A percentile compares a stretch with the other conserved stretches of the same genome.
Evolutionary conservation across 2,888 invertebrate species (phyloP).

Genomic region (Molorchus minor): DNA sequence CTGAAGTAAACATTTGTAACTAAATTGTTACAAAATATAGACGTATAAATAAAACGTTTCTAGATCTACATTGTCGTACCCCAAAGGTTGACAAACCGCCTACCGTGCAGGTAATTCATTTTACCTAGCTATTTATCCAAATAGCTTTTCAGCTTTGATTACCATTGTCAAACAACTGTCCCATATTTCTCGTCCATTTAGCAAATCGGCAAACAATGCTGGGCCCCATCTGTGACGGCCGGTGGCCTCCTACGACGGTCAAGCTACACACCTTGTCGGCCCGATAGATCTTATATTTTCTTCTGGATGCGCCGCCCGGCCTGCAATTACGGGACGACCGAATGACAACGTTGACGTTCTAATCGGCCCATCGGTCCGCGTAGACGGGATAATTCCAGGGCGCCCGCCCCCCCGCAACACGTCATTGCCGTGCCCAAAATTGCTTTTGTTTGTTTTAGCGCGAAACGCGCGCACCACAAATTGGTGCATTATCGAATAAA

Average conservation of each 20-base stretch:
- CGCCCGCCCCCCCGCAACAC: conserved; percentile 45
- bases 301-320: conserved; percentile 49
- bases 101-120: no score
- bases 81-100: no score
- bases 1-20: no score
- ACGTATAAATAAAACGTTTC: no score
- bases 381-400: conserved; percentile 53
- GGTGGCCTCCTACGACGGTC: conserved; percentile 30
- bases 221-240: background rate
- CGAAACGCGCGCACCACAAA: background rate
- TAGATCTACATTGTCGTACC: no score
- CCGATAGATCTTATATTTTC: conserved; percentile 32
- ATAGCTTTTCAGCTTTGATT: no score
- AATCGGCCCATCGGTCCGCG: conserved; percentile 51
- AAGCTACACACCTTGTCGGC: conserved; percentile 38
- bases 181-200: conserved; percentile 3
- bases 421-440: conserved; percentile 33
- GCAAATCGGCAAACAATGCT: background rate
- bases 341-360: conserved; percentile 57
- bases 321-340: conserved; percentile 51
- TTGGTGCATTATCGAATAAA: background rate
- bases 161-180: background rate
- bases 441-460: conserved; percentile 11
- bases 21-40: no score
- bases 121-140: no score